These are phyloP conservation scores for Yasuhikotakia modesta DNA, from an alignment of 2,797 vertebrate species.

Conservation along the genomic window DNA sequence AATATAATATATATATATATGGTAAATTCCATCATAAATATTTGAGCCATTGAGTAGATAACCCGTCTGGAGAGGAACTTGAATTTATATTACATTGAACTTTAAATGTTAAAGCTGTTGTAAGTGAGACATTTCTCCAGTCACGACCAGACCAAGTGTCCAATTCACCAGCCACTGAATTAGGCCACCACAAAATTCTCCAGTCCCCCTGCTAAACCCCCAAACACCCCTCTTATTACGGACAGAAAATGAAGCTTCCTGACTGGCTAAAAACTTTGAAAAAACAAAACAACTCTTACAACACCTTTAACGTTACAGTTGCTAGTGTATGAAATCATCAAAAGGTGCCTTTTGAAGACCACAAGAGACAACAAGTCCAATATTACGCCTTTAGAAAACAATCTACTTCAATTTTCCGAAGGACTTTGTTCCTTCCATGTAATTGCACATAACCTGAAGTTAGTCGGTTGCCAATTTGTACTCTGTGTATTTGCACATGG, in stretches of 20 bases:
- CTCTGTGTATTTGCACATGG: slow-evolving; percentile 56
- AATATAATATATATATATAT: neutral
- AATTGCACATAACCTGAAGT: slow-evolving; percentile 52
- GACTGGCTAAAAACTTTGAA: neutral
- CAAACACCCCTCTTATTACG: neutral
- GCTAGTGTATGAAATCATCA: slow-evolving; percentile 47
- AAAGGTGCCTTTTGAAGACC: slow-evolving; percentile 56
- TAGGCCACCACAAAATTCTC: neutral
- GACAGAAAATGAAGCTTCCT: neutral
- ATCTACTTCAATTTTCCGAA: slow-evolving; percentile 39
- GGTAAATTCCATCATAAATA: slow-evolving; percentile 5
- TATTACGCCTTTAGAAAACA: slow-evolving; percentile 21
- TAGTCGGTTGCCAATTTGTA: slow-evolving; percentile 40
- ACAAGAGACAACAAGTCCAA: slow-evolving; percentile 37
- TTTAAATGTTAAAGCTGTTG: slow-evolving; percentile 10
- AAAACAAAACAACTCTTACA: slow-evolving; percentile 16
- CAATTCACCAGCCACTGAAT: neutral
- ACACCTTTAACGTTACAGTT: slow-evolving; percentile 38
- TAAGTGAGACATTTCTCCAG: neutral
- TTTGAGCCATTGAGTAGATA: slow-evolving; percentile 35
- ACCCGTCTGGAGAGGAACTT: slow-evolving; percentile 17
- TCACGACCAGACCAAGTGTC: neutral
- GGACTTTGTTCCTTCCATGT: slow-evolving; percentile 37
- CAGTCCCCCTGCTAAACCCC: neutral
- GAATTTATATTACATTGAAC: slow-evolving; percentile 25